Evolutionary conservation across 2,113 vertebrate genomes (phyloP), one percentile per base, ranked within the genome.

Genomic region (Marmota flaviventris): DNA sequence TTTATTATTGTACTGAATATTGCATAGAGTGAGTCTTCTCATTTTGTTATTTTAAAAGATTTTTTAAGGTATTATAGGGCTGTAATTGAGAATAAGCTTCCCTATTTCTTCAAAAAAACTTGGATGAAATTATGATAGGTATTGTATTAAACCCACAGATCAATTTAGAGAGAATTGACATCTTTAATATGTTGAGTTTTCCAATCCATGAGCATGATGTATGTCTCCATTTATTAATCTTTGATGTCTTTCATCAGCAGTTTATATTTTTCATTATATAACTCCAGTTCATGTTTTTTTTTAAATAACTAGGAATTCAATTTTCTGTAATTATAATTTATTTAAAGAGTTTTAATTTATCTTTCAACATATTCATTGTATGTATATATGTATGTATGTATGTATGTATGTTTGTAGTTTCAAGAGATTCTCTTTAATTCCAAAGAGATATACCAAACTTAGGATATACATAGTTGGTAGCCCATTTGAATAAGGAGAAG

Each of bases 341-440:
- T 83, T n/a, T 63, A 8, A 16, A 24, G 3, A 45, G 53, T 37
- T 85, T 87, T 58, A 86, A 69, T 72, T 85, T 78, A 5, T 67
- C 3, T 83, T 27, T 67, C 39, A n/a, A 42, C 39, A 42, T 56
- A 27, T 67, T 56, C 53, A 56, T 56, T 56, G 56, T 56, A 18
- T 56, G 56, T 20, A 56, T 56, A 56, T 37, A 37, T 37, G 39
- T 39, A 39, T 39, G 3, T 56, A 51, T 51, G 48, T 56, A 51
- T 51, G 48, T 13, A 51, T 53, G 53, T 17, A 20, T 56, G 17
- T 20, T 20, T 18, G 56, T 69, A 73, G 32, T 82, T 94, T 91
- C 9, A 94, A 81, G 72, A 87, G 53, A 89, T 63, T 39, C 39
- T 89, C 42, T 89, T 92, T 77, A 75, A 63, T 85, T 81, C 76